Percentiles rank a stretch among this genome's conserved stretches.
phyloP scores from a whole-genome alignment of 1,140 invertebrate species.

The Nephotettix cincticeps region DNA sequence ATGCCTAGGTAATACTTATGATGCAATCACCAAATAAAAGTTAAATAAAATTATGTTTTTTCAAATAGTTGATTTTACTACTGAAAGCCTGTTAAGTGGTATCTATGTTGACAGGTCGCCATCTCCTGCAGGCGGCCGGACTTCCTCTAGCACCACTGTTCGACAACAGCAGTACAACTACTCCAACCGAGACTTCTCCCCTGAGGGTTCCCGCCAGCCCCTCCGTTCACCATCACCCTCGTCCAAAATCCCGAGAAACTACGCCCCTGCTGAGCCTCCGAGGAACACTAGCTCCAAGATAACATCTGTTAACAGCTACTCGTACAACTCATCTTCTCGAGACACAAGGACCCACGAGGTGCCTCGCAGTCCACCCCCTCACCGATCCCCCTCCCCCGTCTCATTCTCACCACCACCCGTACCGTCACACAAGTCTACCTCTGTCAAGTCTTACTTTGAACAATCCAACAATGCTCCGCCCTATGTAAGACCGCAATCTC shows the following conservation, averaged over 20 bases:
- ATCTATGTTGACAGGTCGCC: slow-evolving; percentile 27
- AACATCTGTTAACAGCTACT: slow-evolving; percentile 24
- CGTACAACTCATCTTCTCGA: slow-evolving; percentile 16
- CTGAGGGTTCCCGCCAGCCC: background rate
- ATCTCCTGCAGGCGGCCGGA: slow-evolving; percentile 13
- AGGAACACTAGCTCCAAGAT: slow-evolving; percentile 5
- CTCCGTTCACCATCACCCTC: background rate
- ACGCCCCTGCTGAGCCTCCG: slow-evolving; percentile 8
- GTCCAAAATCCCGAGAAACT: slow-evolving; percentile 4
- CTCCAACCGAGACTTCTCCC: slow-evolving; percentile 15
- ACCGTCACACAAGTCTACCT: slow-evolving; percentile 25
- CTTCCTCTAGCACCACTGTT: background rate
- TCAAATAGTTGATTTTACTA: too few relatives aligned
- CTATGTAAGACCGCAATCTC: slow-evolving; percentile 26
- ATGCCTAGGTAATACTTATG: too few relatives aligned
- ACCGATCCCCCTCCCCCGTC: slow-evolving; percentile 40
- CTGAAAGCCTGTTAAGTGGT: too few relatives aligned
- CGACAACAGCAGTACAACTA: background rate
- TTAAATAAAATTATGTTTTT: too few relatives aligned
- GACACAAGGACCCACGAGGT: slow-evolving; percentile 17
- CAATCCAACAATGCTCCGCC: slow-evolving; percentile 3
- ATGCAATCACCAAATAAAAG: too few relatives aligned
- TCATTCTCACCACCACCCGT: slow-evolving; percentile 38
- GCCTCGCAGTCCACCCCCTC: slow-evolving; percentile 38
- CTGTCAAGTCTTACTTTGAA: slow-evolving; percentile 21